These are phyloP conservation scores for Ruditapes philippinarum DNA, from an alignment of 1,140 invertebrate genomes.

Conservation along the genomic window DNA sequence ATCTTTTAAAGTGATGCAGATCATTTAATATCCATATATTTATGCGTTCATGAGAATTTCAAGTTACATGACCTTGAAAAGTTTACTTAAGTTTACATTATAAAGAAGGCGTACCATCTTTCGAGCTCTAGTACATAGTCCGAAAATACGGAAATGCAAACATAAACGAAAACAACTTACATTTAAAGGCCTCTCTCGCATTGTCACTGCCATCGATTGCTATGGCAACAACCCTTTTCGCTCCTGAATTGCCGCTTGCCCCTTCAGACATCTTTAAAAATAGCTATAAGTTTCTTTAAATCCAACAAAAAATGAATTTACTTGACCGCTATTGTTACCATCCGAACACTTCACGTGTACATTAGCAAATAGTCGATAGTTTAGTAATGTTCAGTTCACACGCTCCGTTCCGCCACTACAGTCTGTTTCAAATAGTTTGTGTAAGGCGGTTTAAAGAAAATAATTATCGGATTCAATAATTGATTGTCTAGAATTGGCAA, in stretches of 20 bases:
- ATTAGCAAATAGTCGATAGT: background rate
- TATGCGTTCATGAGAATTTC: too few species aligned
- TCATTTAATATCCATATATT: background rate
- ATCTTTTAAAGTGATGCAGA: background rate
- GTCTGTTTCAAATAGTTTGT: background rate
- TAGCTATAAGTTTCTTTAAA: background rate
- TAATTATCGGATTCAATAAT: too few species aligned
- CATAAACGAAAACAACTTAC: slow-evolving; percentile 41
- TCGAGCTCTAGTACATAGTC: too few species aligned
- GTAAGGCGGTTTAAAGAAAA: background rate
- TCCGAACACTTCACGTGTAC: background rate
- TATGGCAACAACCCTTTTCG: slow-evolving; percentile 34
- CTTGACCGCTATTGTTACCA: background rate
- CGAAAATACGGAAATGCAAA: background rate
- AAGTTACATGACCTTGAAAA: background rate
- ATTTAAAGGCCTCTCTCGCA: slow-evolving; percentile 46
- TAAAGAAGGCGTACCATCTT: background rate
- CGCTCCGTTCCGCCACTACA: background rate
- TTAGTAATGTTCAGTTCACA: background rate
- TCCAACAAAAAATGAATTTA: background rate
- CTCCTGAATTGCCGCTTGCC: background rate
- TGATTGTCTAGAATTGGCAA: too few species aligned
- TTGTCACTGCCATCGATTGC: slow-evolving; percentile 58
- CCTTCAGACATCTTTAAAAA: background rate
- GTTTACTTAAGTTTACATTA: background rate